Base-by-base conservation (phyloP, 2,797 vertebrate species). In the Cuculus canorus region DNA sequence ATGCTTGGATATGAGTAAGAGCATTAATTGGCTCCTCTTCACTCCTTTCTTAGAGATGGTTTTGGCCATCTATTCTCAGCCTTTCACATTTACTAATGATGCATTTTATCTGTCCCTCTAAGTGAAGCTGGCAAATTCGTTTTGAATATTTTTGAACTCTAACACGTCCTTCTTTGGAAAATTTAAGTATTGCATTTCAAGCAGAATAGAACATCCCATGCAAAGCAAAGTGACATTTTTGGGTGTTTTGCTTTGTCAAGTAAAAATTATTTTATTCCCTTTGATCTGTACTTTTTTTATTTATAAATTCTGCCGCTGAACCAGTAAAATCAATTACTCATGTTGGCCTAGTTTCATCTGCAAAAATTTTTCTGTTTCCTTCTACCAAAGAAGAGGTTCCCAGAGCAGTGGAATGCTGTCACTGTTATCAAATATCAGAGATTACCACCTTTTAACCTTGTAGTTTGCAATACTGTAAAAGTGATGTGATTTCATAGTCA, bases 221-320 rank as follows among this genome's bases (percentile, higher is more conserved):
- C 48, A 76, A 80, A 0, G 0, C 28, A 75, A 86, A 95, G 60
- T 95, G 92, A 93, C 86, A 87, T 82, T 87, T 92, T 82, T n/a
- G 60, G 84, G 81, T 93, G 83, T 60, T 95, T 82, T 64, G 28
- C 41, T 85, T 93, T 84, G 88, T 86, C 80, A 88, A 61, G 75
- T 37, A 64, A 76, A 79, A 47, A 8, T n/a, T 56, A 17, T 79
- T 39, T 7, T 22, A 88, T 86, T 88, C 60, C 7, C 18, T 95
- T 94, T 96, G 78, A 95, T 96, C 83, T 95, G 17, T 33, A 37
- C 27, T 56, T 82, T 79, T 94, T 82, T 92, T 95, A 69, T 95
- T 95, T 95, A 69, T 82, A 86, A 77, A 84, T 72, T 95, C 63
- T 82, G 21, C 50, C 18, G 86, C 63, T 95, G 83, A 92, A 90